Percentiles rank a stretch among this genome's conserved stretches.
Evolutionary conservation across 2,113 vertebrate species (phyloP).

Genomic region (Eubucco bourcierii): DNA sequence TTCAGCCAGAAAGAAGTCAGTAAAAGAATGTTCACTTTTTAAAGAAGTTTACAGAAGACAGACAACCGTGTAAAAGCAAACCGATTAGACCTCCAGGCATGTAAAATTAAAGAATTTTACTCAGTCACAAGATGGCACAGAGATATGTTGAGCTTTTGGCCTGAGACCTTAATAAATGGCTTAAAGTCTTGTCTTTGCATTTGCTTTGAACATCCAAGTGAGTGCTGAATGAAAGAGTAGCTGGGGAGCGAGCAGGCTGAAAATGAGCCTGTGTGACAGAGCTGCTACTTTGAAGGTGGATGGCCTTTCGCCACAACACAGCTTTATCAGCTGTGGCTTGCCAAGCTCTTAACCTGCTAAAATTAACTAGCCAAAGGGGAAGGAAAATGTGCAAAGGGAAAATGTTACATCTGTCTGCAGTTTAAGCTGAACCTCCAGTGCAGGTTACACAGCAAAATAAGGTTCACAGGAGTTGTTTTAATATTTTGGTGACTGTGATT

Average conservation of each 20-base stretch:
- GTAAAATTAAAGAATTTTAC: conserved; percentile 28
- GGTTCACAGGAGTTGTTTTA: not conserved
- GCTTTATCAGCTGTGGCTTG: not conserved
- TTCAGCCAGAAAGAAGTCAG: not conserved
- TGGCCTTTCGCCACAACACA: not conserved
- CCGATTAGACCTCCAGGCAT: not conserved
- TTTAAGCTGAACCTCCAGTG: not conserved
- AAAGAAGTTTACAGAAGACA: conserved; percentile 26
- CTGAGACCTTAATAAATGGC: conserved; percentile 23
- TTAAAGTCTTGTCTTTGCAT: conserved; percentile 18
- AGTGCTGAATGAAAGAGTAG: conserved; percentile 1
- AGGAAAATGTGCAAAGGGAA: not conserved
- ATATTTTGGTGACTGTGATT: not conserved
- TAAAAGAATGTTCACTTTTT: conserved; percentile 22
- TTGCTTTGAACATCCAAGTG: conserved; percentile 20
- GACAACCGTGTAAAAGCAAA: not conserved
- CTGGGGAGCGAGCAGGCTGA: not conserved
- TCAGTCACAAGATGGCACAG: not conserved
- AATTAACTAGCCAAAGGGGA: not conserved
- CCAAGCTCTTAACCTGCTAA: not conserved
- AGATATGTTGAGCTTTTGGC: not conserved
- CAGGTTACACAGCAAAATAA: not conserved
- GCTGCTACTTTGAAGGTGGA: not conserved
- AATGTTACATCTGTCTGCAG: not conserved
- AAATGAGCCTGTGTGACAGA: conserved; percentile 23